Base-by-base conservation (phyloP, 2,888 invertebrate genomes). In the Lydus trimaculatus region DNA sequence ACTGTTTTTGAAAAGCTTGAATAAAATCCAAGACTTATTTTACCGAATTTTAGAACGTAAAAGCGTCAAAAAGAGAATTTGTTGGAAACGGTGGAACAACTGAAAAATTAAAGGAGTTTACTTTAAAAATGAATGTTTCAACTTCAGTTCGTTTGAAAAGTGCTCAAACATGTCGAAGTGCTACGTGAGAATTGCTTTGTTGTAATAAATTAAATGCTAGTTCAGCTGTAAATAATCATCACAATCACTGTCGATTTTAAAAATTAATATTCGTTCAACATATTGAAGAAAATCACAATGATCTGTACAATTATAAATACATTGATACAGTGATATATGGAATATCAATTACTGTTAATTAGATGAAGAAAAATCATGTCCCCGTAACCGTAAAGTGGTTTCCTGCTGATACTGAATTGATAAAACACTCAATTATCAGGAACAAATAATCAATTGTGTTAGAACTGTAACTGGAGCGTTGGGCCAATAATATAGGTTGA, bases 381-480 rank as follows among this genome's bases (percentile, higher is more conserved):
- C 1, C 13, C 13, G 52, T 3, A 13, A 13, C 1, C 13, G 13
- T 2, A 52, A 13, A 13, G 8, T 52, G 52, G 23, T 2, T 13
- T 52, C 52, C 52, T 20, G 20, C 20, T 48, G 48, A 20, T 48
- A 20, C 9, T 20, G 48, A 23, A 52, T 52, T 20, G 52, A 52
- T 52, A 52, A 23, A 52, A 23, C 23, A 52, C 23, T 52, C 52
- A 52, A 52, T 52, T 52, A 52, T 8, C 52, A 52, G 52, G 52
- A 23, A 23, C 23, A 52, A 52, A 52, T 52, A 23, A 52, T 52
- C 23, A 9, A 48, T 48, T 48, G 4, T 23, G 13, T 52, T 23
- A 23, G 48, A 20, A 9, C 9, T 8, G 48, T 20, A 8, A 20
- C 43, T 17, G 7, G 17, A n/a, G n/a, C n/a, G n/a, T n/a, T n/a